These are phyloP conservation scores for Bombus superbus DNA, from an alignment of 1,140 invertebrate genomes.

Conservation along the genomic window DNA sequence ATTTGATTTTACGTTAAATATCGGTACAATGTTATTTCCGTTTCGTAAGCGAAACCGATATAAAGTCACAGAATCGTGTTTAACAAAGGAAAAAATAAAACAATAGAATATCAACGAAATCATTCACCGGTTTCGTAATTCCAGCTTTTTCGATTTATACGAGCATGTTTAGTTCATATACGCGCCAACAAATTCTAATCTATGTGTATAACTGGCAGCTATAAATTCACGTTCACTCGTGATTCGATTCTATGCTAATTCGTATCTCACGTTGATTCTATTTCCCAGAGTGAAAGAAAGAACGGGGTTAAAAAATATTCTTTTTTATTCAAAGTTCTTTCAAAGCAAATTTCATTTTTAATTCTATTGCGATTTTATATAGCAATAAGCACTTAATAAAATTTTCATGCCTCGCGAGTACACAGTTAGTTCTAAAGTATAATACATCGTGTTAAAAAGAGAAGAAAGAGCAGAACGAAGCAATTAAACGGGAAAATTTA, in stretches of 20 bases:
- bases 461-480: not conserved
- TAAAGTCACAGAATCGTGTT: not conserved
- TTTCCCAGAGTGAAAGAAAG: not conserved
- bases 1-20: not conserved
- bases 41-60: not conserved
- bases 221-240: slow-evolving; percentile 1
- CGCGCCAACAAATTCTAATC: not conserved
- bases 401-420: not conserved
- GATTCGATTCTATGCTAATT: slow-evolving; percentile 16
- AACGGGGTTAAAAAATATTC: not conserved
- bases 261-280: not conserved
- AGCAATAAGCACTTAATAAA: not conserved
- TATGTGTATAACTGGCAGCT: not conserved
- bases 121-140: not conserved
- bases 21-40: not conserved
- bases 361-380: not conserved
- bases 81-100: not conserved
- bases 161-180: slow-evolving; percentile 2
- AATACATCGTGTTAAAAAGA: not conserved
- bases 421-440: not conserved
- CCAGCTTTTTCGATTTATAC: not conserved
- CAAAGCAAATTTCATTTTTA: not conserved
- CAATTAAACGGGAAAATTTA: no score
- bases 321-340: not conserved
- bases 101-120: not conserved